Evolutionary conservation across 1,140 invertebrate genomes (phyloP), one percentile per base, ranked within the genome.

Genomic region (Holcopasites calliopsidis): DNA sequence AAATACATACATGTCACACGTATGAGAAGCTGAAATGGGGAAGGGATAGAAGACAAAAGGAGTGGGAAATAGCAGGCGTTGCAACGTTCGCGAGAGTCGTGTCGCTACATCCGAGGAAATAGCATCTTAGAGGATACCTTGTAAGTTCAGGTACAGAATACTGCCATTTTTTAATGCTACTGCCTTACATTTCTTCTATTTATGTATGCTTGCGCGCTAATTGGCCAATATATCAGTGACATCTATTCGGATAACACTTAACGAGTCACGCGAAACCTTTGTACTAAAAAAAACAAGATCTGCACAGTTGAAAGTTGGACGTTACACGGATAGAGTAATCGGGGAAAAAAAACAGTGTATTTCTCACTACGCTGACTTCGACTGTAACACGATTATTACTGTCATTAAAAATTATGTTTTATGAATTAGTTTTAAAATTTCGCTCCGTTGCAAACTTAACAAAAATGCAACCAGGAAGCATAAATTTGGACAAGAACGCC

Each of bases 41-140:
- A 69, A 84, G 82, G 82, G 82, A 66, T 76, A 69, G 52, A 55
- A 28, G 16, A 18, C 11, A 49, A 54, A 76, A 55, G 76, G 74
- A 80, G 82, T 83, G 82, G 82, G 78, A 83, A 84, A 84, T 70
- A 89, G 87, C 84, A 77, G 68, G 71, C 81, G 69, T 84, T 77
- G 84, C 75, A 76, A 84, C 79, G 60, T 72, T 73, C 79, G 84
- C 79, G 85, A 85, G 87, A 90, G 89, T 90, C 87, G 87, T 80
- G 88, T 83, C 84, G 85, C 77, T 88, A 90, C 87, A 88, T 88
- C 83, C 83, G 84, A 87, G 86, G 88, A 89, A 87, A 79, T 79
- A 85, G 83, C 87, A 90, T 82, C 89, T 88, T 84, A 78, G 83
- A 84, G 85, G 71, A 89, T 83, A 85, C 60, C 77, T 76, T 80